Conservation (phyloP, 1,140 invertebrate genomes). For the Trichomalopsis sarcophagae region DNA sequence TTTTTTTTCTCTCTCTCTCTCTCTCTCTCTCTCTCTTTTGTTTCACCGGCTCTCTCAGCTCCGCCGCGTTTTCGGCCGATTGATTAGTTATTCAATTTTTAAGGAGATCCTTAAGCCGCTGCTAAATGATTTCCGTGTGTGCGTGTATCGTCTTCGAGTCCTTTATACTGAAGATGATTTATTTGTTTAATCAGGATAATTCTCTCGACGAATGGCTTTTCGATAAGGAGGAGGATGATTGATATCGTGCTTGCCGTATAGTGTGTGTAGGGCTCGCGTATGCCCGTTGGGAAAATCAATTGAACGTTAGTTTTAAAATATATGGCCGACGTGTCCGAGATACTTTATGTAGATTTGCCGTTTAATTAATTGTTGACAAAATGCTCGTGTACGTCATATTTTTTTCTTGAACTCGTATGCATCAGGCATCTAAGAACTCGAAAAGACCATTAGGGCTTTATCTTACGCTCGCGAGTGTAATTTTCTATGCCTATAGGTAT, state of each 20-base stretch:
- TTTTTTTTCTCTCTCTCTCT: not conserved
- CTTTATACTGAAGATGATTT: constrained; percentile 7
- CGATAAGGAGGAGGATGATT: constrained; percentile 27
- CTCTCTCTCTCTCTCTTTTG: not conserved
- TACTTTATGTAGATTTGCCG: not conserved
- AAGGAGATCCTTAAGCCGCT: not conserved
- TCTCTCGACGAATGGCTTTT: constrained; percentile 21
- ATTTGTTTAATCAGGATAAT: constrained; percentile 39
- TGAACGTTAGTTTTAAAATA: not conserved
- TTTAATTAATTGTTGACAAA: constrained; percentile 19
- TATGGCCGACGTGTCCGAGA: not conserved
- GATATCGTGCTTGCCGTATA: not conserved
- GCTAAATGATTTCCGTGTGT: not conserved
- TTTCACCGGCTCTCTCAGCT: not conserved
- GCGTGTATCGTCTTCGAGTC: not conserved
- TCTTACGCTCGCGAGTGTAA: too few relatives aligned
- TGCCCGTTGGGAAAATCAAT: not conserved
- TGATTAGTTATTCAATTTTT: constrained; percentile 5
- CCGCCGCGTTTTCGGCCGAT: not conserved
- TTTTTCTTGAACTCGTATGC: not conserved
- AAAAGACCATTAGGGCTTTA: not conserved
- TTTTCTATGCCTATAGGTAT: too few relatives aligned
- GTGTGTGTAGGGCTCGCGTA: not conserved
- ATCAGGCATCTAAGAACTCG: not conserved
- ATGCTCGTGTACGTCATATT: not conserved